phyloP scores from a whole-genome alignment of 1,140 invertebrate genomes.

The Ips typographus region DNA sequence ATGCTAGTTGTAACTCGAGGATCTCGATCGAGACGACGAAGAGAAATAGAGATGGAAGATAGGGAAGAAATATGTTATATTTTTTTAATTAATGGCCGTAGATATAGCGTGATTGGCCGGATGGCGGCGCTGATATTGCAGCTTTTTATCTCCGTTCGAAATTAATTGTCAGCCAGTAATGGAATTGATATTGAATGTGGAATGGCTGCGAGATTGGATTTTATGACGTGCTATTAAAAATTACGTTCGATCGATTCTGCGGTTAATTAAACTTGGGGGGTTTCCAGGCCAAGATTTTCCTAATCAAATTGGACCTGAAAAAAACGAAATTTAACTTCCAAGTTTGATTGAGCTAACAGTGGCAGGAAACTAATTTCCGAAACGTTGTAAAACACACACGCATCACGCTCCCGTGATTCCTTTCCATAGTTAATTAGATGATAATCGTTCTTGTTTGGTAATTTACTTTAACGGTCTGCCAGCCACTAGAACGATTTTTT shows the following conservation, averaged over 20 bases:
- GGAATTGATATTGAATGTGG: constrained; percentile 9
- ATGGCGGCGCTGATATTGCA: constrained; percentile 9
- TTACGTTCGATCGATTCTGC: not conserved
- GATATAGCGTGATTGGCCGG: constrained; percentile 5
- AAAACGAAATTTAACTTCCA: too few relatives aligned
- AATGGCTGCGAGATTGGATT: constrained; percentile 6
- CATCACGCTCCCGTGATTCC: constrained; percentile 16
- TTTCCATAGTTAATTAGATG: constrained; percentile 10
- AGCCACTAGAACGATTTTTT: not conserved
- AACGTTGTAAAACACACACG: constrained; percentile 2
- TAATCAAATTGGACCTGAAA: too few relatives aligned
- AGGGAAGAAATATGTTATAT: constrained; percentile 16
- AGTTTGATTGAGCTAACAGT: not conserved
- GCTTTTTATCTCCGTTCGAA: constrained; percentile 4
- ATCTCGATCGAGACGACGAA: not conserved
- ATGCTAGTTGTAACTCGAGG: too few relatives aligned
- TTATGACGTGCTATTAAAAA: constrained; percentile 1
- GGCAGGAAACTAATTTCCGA: constrained; percentile 21
- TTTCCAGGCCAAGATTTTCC: not conserved
- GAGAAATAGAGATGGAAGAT: constrained; percentile 9
- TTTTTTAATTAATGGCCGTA: constrained; percentile 8
- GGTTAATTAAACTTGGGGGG: not conserved
- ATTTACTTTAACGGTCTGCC: constrained; percentile 10
- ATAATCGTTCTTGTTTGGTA: constrained; percentile 11
- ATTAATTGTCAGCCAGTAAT: constrained; percentile 15